These are phyloP conservation scores for Irena cyanogastra DNA, from an alignment of 2,113 vertebrate species.

Conservation along the genomic window DNA sequence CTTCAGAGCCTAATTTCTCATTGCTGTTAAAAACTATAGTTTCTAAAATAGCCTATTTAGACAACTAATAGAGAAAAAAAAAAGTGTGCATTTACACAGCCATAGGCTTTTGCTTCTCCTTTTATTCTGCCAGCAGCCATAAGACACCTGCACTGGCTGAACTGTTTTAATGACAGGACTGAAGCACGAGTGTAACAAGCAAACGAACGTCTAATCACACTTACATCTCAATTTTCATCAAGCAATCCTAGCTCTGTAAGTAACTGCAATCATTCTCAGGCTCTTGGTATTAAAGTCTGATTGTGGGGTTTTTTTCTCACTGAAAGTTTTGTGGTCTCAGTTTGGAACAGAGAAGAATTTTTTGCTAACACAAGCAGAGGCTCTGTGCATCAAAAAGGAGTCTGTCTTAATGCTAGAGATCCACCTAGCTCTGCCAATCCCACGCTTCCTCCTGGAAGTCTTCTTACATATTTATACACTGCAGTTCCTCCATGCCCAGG, in stretches of 20 bases:
- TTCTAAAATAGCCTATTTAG: background rate
- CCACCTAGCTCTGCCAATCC: background rate
- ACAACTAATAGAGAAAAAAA: background rate
- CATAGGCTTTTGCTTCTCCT: background rate
- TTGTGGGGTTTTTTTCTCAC: background rate
- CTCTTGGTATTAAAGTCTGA: background rate
- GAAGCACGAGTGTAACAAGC: background rate
- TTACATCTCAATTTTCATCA: background rate
- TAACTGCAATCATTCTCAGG: background rate
- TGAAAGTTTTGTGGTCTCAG: background rate
- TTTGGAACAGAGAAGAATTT: background rate
- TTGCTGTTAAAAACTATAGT: background rate
- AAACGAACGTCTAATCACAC: background rate
- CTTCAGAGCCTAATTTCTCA: background rate
- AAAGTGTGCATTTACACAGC: background rate
- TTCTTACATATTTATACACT: background rate
- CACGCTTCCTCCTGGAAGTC: background rate
- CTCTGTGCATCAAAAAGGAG: background rate
- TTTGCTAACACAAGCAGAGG: background rate
- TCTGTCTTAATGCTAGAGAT: background rate
- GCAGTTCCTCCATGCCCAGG: background rate
- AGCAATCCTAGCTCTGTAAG: background rate
- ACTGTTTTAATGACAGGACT: background rate
- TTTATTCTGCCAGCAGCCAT: background rate
- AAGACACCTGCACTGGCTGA: background rate